Percentiles rank a stretch among this genome's conserved stretches.
Evolutionary conservation across 2,888 invertebrate species (phyloP).

Genomic region (Pomacea canaliculata): DNA sequence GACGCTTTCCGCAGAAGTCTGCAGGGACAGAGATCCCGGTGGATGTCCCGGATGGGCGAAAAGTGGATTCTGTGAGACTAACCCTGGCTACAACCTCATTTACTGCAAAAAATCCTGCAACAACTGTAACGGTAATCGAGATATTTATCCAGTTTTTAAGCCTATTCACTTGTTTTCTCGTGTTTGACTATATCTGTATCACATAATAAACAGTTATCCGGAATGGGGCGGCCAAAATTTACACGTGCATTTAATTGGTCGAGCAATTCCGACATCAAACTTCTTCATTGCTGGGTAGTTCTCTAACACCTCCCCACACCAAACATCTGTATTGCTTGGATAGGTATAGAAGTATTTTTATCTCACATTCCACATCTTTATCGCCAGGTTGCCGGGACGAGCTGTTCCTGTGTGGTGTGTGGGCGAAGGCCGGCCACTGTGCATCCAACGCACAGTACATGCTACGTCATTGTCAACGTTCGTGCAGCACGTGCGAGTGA

Average conservation of each 20-base stretch:
- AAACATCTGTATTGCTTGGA: no score
- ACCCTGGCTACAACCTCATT: constrained; percentile 43
- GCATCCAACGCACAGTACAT: constrained; percentile 41
- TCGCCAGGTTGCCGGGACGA: constrained; percentile 40
- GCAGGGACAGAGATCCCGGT: constrained; percentile 30
- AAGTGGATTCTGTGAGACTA: constrained; percentile 40
- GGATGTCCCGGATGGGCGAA: constrained; percentile 42
- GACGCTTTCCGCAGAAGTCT: constrained; percentile 20
- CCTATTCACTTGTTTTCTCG: no score
- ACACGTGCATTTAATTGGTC: no score
- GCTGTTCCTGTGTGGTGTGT: constrained; percentile 37
- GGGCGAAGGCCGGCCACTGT: constrained; percentile 44
- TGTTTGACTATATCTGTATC: no score
- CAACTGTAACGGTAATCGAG: constrained; percentile 37
- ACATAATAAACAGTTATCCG: no score
- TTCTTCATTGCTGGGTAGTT: no score
- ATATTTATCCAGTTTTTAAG: no score
- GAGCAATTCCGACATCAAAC: no score
- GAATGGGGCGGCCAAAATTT: no score
- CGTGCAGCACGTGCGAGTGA: constrained; percentile 40
- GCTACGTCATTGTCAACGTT: constrained; percentile 42
- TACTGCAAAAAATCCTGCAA: constrained; percentile 49
- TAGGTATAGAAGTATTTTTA: no score
- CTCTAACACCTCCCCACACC: no score
- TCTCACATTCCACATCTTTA: no score